Percentiles rank a stretch among this genome's conserved stretches.
phyloP scores from a whole-genome alignment of 2,113 vertebrate genomes.

The Carassius gibelio region DNA sequence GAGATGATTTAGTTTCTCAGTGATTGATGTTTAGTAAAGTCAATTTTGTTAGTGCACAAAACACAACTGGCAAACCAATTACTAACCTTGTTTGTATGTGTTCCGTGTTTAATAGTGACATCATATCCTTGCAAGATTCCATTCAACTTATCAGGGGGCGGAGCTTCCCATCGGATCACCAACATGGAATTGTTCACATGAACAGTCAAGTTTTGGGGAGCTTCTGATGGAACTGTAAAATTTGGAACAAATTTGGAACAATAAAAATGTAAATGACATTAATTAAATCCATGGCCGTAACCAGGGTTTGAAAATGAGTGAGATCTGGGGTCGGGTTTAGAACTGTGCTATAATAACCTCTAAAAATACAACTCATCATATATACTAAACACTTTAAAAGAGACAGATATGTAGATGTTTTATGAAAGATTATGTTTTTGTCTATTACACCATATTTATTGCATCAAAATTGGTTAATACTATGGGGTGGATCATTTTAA shows the following conservation, averaged over 20 bases:
- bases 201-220: constrained; percentile 81
- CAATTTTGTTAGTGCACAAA: neutral
- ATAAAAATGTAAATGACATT: too few relatives aligned
- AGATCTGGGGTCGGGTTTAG: too few relatives aligned
- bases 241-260: neutral
- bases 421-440: too few relatives aligned
- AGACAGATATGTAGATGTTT: too few relatives aligned
- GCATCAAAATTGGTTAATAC: too few relatives aligned
- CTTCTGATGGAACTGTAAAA: constrained; percentile 79
- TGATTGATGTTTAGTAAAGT: neutral
- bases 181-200: constrained; percentile 78
- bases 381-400: too few relatives aligned
- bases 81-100: constrained; percentile 75
- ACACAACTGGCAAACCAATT: neutral
- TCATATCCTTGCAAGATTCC: constrained; percentile 85
- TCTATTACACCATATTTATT: too few relatives aligned
- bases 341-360: too few relatives aligned
- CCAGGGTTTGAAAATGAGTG: too few relatives aligned
- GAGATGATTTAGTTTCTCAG: neutral
- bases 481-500: too few relatives aligned
- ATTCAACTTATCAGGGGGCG: constrained; percentile 77
- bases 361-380: too few relatives aligned
- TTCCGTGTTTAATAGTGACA: constrained; percentile 77
- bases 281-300: too few relatives aligned
- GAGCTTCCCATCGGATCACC: constrained; percentile 82